Evolutionary conservation across 2,888 invertebrate genomes (phyloP).

Genomic region (Ephialtes manifestator): DNA sequence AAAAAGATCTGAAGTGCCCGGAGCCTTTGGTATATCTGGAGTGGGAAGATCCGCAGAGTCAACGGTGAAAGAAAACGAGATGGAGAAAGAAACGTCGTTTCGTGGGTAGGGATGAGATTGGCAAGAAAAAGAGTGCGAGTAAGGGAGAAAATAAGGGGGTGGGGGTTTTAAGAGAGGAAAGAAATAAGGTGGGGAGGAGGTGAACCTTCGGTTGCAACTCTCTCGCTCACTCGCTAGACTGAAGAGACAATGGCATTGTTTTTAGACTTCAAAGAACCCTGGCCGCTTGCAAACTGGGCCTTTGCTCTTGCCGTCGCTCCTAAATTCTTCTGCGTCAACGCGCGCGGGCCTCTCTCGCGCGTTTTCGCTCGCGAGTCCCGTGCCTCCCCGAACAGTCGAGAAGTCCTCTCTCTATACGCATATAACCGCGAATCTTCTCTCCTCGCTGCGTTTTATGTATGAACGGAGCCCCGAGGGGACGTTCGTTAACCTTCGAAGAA

Average conservation of each 20-base stretch:
- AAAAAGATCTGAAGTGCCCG: constrained; percentile 69
- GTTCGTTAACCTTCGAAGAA: constrained; percentile 81
- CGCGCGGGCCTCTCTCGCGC: constrained; percentile 75
- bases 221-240: constrained; percentile 84
- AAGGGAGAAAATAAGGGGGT: constrained; percentile 42
- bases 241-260: constrained; percentile 86
- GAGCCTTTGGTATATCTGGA: constrained; percentile 4
- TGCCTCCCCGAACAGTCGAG: constrained; percentile 61
- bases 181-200: constrained; percentile 68
- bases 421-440: constrained; percentile 49
- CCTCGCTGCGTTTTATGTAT: constrained; percentile 78
- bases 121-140: constrained; percentile 31
- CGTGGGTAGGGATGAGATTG: constrained; percentile 10
- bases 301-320: constrained; percentile 85
- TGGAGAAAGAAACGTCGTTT: constrained; percentile 39
- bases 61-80: constrained; percentile 64
- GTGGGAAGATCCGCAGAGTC: constrained; percentile 54
- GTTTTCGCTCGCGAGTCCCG: constrained; percentile 65
- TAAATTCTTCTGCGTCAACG: constrained; percentile 86
- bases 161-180: constrained; percentile 53
- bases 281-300: constrained; percentile 84
- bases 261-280: constrained; percentile 85
- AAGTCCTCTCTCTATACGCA: constrained; percentile 27
- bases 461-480: constrained; percentile 79
- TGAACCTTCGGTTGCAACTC: constrained; percentile 76